Evolutionary conservation across 2,113 vertebrate species (phyloP).

Genomic region (Pedionomus torquatus): DNA sequence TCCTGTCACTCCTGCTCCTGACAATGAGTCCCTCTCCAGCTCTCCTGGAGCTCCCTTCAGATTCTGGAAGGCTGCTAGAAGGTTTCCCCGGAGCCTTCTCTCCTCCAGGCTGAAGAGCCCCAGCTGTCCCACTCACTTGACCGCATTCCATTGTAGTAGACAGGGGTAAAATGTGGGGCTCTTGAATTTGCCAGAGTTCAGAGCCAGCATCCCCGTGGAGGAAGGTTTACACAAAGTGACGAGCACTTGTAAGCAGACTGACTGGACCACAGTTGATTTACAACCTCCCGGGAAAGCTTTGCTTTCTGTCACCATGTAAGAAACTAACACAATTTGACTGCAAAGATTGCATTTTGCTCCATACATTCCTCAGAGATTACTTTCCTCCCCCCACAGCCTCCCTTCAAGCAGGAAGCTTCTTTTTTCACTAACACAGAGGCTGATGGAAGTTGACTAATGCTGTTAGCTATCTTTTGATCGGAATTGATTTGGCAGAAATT

Average conservation of each 20-base stretch:
- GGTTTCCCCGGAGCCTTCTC: no score
- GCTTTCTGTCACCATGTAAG: not conserved
- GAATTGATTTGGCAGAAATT: constrained; percentile 3
- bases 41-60: no score
- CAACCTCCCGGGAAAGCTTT: not conserved
- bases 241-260: not conserved
- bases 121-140: not conserved
- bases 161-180: not conserved
- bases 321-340: not conserved
- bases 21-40: no score
- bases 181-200: not conserved
- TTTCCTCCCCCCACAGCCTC: not conserved
- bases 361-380: not conserved
- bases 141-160: not conserved
- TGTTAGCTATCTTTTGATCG: not conserved
- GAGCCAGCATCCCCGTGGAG: not conserved
- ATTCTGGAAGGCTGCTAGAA: no score
- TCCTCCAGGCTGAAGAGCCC: no score
- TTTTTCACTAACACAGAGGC: not conserved
- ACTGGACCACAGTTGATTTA: not conserved
- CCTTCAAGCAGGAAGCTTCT: not conserved
- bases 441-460: not conserved
- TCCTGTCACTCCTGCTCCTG: no score
- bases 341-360: not conserved
- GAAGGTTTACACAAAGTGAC: not conserved